A percentile compares a stretch with the other conserved stretches of the same genome.
phyloP scores from a whole-genome alignment of 2,888 invertebrate genomes.

The Busseola fusca region DNA sequence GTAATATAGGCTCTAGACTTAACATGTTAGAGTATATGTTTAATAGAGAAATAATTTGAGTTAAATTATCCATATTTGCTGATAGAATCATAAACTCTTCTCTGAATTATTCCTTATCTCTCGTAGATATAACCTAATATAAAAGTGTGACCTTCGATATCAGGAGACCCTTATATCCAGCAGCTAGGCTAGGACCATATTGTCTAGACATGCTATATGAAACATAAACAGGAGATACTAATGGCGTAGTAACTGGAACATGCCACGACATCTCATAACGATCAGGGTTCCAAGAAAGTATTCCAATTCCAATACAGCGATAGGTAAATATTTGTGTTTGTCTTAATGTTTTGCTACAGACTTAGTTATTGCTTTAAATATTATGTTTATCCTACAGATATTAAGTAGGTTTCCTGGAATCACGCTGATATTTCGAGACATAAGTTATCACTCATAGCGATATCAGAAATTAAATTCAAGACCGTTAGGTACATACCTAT shows the following conservation, averaged over 20 bases:
- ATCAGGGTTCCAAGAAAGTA: slow-evolving; percentile 53
- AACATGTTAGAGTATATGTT: not conserved
- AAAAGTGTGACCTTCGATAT: slow-evolving; percentile 2
- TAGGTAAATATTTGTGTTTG: slow-evolving; percentile 53
- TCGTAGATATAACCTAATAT: not conserved
- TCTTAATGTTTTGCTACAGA: slow-evolving; percentile 47
- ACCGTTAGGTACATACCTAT: not conserved
- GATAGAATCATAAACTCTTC: not conserved
- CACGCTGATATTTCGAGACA: slow-evolving; percentile 20
- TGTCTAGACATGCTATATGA: slow-evolving; percentile 26
- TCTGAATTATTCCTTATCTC: not conserved
- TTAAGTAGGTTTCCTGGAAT: slow-evolving; percentile 25
- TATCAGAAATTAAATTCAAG: slow-evolving; percentile 11
- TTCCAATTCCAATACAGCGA: slow-evolving; percentile 56
- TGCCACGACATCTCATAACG: slow-evolving; percentile 56
- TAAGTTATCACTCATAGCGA: slow-evolving; percentile 21
- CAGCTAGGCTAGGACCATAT: slow-evolving; percentile 26
- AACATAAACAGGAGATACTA: slow-evolving; percentile 55
- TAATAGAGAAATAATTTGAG: not conserved
- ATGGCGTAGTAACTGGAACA: slow-evolving; percentile 58
- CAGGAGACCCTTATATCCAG: slow-evolving; percentile 1
- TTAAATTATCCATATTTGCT: not conserved
- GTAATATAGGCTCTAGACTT: no score
- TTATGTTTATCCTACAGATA: slow-evolving; percentile 35
- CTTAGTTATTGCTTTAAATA: slow-evolving; percentile 55